phyloP scores from a whole-genome alignment of 1,140 invertebrate genomes.

The Drosophila guanche region DNA sequence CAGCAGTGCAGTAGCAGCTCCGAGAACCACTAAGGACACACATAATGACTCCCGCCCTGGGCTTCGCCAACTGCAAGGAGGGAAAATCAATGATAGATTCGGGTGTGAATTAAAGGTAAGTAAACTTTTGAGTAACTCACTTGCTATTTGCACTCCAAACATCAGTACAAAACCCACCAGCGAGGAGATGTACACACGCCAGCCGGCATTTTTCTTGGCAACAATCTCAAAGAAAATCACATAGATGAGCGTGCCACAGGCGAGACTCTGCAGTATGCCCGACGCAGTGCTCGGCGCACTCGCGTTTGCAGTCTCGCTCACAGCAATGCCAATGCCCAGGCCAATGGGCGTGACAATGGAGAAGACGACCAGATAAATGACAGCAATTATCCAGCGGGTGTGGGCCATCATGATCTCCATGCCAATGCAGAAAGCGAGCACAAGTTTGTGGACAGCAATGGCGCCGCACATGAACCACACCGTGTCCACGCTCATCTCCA shows the following conservation, averaged over 20 bases:
- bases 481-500: constrained; percentile 87
- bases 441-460: constrained; percentile 93
- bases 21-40: constrained; percentile 17
- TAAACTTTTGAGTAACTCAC: constrained; percentile 87
- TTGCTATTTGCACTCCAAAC: constrained; percentile 89
- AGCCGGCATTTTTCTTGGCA: constrained; percentile 89
- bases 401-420: constrained; percentile 89
- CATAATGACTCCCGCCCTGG: constrained; percentile 39
- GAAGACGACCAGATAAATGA: constrained; percentile 90
- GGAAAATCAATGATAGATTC: background rate
- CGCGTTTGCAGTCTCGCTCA: constrained; percentile 85
- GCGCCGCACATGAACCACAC: constrained; percentile 93
- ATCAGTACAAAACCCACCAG: constrained; percentile 90
- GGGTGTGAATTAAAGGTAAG: too few species aligned
- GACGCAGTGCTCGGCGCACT: constrained; percentile 86
- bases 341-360: constrained; percentile 91
- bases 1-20: too few species aligned
- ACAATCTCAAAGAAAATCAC: constrained; percentile 96
- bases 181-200: constrained; percentile 88
- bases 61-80: constrained; percentile 56
- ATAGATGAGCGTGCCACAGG: constrained; percentile 91
- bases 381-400: constrained; percentile 86
- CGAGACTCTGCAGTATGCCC: constrained; percentile 81
- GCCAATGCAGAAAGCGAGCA: constrained; percentile 93
- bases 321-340: constrained; percentile 88